Evolutionary conservation across 2,113 vertebrate genomes (phyloP), one percentile per base, ranked within the genome.

Genomic region (Lophura nycthemera): DNA sequence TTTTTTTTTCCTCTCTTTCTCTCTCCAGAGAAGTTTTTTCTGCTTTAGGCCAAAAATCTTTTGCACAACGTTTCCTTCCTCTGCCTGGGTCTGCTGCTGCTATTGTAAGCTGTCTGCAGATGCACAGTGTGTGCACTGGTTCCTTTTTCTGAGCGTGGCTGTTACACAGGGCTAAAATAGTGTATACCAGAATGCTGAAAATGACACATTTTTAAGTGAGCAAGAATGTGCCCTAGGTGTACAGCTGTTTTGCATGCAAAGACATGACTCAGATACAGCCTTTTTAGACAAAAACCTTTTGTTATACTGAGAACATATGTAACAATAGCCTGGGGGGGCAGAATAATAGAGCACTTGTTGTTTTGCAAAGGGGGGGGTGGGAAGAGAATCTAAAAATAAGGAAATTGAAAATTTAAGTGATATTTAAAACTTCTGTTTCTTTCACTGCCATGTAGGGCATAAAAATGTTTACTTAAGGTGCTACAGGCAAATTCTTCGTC

Each of bases 261-360:
- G 89, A 90, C 85, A 50, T 95, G 89, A 97, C 70, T 95, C 85
- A 91, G 75, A 95, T 78, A 13, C 64, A 78, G 91, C 52, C 85
- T 40, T 92, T 83, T 64, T 24, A 91, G 69, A 95, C 93, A 95
- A 94, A 96, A 43, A 83, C 61, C 83, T 86, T 93, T 96, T 92
- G 61, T 96, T 94, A 29, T 22, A 57, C 83, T 90, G 85, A 72
- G 76, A 91, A 88, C 52, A 75, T 56, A 59, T 88, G 80, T 72
- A 95, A 95, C 93, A 95, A 95, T 97, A 94, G 94, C 84, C 85
- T 17, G 34, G 43, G 61, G 77, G 71, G 24, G 30, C 13, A 66
- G 72, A 88, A 96, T 47, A 96, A 89, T 72, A 40, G 75, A 89
- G 30, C 71, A 27, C 64, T 92, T 90, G 76, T 78, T 90, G 60